Percentiles rank a stretch among this genome's conserved stretches.
phyloP scores from a whole-genome alignment of 2,888 invertebrate genomes.

The Melanostoma scalare region DNA sequence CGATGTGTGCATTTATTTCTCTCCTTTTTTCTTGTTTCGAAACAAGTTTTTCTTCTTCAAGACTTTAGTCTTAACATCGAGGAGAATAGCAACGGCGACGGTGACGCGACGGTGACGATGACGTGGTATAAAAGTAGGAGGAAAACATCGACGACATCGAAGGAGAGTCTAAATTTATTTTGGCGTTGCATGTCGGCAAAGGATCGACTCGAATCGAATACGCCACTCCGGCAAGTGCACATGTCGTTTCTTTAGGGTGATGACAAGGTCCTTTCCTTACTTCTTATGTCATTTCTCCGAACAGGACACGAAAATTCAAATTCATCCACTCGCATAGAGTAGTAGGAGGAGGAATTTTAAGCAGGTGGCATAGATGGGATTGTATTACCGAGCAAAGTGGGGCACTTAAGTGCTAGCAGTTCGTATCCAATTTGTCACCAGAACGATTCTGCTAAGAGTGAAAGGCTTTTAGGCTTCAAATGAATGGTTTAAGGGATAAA shows the following conservation, averaged over 20 bases:
- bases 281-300: conserved; percentile 13
- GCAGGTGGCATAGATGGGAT: conserved; percentile 32
- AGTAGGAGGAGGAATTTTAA: conserved; percentile 24
- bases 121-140: conserved; percentile 32
- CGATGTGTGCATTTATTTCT: conserved; percentile 54
- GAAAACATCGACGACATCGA: conserved; percentile 20
- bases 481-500: conserved; percentile 17
- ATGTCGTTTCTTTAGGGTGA: conserved; percentile 21
- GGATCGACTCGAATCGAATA: conserved; percentile 50
- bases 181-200: conserved; percentile 46
- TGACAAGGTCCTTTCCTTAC: conserved; percentile 17
- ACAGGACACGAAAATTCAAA: conserved; percentile 61
- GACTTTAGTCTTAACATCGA: too few relatives aligned
- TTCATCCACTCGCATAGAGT: conserved; percentile 25
- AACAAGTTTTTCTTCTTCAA: conserved; percentile 55
- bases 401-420: conserved; percentile 65
- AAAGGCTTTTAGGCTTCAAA: conserved; percentile 51
- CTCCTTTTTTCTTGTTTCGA: conserved; percentile 6
- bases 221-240: conserved; percentile 18
- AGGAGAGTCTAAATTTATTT: conserved; percentile 52
- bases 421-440: conserved; percentile 64
- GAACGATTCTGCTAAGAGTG: conserved; percentile 33
- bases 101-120: conserved; percentile 8
- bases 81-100: too few relatives aligned
- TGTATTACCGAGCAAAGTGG: conserved; percentile 57